A percentile compares a stretch with the other conserved stretches of the same genome.
These are phyloP conservation scores for Odocoileus virginianus DNA, from an alignment of 2,113 vertebrate species.

Conservation along the genomic window DNA sequence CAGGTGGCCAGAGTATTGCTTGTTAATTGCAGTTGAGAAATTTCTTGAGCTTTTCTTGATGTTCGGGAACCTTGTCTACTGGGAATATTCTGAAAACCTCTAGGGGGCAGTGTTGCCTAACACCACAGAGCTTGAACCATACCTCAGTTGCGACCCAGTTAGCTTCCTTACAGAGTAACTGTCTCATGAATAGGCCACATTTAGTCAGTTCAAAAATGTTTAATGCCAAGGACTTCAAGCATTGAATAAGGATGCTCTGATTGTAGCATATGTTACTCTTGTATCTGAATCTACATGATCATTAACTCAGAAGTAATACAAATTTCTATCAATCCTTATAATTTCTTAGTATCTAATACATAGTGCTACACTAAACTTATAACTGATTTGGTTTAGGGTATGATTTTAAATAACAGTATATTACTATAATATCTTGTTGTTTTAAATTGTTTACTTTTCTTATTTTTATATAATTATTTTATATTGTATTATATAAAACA, in stretches of 20 bases:
- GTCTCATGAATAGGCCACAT: not conserved
- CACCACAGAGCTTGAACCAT: not conserved
- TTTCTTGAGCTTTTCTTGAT: not conserved
- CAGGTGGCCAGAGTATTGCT: not conserved
- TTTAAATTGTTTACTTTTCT: not conserved
- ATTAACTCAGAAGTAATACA: not conserved
- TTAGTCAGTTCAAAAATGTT: not conserved
- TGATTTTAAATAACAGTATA: not conserved
- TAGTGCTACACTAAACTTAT: not conserved
- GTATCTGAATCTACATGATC: not conserved
- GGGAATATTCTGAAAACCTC: slow-evolving; percentile 45
- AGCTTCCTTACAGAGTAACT: not conserved
- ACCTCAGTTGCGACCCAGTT: not conserved
- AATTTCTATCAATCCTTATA: not conserved
- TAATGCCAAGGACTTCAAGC: not conserved
- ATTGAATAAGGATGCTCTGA: not conserved
- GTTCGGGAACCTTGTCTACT: not conserved
- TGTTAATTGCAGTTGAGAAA: not conserved
- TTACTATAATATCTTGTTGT: not conserved
- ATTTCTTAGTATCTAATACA: not conserved
- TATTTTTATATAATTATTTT: not conserved
- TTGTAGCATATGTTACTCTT: not conserved
- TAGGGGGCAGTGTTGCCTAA: slow-evolving; percentile 62
- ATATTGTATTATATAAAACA: not conserved
- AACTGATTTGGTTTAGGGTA: not conserved